These are phyloP conservation scores for Manduca sexta DNA, from an alignment of 1,140 invertebrate genomes.

Conservation along the genomic window DNA sequence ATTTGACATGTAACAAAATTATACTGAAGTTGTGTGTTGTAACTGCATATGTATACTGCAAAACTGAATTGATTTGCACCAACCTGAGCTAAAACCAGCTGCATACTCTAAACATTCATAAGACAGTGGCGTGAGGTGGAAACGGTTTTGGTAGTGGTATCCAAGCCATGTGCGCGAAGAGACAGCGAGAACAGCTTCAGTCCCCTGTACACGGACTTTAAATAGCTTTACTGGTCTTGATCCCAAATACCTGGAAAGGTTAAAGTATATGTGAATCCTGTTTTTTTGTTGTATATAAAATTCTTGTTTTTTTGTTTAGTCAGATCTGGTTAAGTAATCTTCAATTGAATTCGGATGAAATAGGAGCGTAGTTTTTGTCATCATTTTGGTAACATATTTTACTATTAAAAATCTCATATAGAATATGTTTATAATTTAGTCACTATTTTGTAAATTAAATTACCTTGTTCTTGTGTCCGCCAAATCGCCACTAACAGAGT, in stretches of 20 bases:
- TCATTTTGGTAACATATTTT: constrained; percentile 32
- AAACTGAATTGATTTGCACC: constrained; percentile 1
- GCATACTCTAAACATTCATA: constrained; percentile 98
- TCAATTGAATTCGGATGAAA: constrained; percentile 64
- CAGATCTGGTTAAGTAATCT: constrained; percentile 68
- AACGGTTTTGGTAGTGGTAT: constrained; percentile 98
- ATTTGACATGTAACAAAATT: not conserved
- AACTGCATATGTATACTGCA: not conserved
- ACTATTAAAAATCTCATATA: too few relatives aligned
- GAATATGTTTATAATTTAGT: too few relatives aligned
- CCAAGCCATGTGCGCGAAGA: constrained; percentile 98
- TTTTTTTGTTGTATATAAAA: too few relatives aligned
- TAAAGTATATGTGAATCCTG: constrained; percentile 1
- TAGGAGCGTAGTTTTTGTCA: constrained; percentile 60
- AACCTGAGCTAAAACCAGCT: constrained; percentile 93
- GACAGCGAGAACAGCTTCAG: constrained; percentile 97
- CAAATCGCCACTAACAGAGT: constrained; percentile 97
- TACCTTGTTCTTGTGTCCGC: constrained; percentile 95
- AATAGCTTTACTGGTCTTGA: constrained; percentile 97
- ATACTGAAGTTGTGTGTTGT: not conserved
- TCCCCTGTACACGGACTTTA: constrained; percentile 94
- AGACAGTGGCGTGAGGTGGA: constrained; percentile 95
- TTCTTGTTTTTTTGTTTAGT: constrained; percentile 11
- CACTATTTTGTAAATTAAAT: constrained; percentile 3
- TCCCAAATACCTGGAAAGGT: constrained; percentile 83